These are phyloP conservation scores for Rhizomys pruinosus DNA, from an alignment of 2,113 vertebrate species.

Conservation along the genomic window DNA sequence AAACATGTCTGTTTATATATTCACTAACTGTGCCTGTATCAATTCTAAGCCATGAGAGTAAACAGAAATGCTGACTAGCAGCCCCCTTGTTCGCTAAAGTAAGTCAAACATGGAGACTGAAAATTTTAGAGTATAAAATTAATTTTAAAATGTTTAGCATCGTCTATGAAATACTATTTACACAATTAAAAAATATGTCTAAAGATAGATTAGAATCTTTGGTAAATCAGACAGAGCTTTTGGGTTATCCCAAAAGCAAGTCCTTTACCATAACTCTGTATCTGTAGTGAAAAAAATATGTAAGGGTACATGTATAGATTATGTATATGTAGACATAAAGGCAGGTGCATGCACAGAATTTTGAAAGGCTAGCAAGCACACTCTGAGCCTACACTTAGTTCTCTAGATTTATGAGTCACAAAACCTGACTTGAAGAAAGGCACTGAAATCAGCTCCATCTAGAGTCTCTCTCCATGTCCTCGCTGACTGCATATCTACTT, in stretches of 20 bases:
- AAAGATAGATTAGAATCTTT: too few species aligned
- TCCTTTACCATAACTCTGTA: background rate
- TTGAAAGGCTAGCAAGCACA: background rate
- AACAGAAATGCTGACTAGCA: background rate
- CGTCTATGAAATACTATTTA: conserved; percentile 19
- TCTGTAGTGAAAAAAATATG: background rate
- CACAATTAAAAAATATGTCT: background rate
- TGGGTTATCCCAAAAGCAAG: too few species aligned
- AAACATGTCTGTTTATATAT: background rate
- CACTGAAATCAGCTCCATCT: background rate
- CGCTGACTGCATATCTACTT: background rate
- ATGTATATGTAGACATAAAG: background rate
- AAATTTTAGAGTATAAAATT: conserved; percentile 20
- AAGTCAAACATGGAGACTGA: conserved; percentile 24
- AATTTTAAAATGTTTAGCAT: conserved; percentile 23
- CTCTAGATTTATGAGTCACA: background rate
- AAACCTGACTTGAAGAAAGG: background rate
- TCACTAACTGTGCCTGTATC: conserved; percentile 30
- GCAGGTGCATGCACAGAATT: background rate
- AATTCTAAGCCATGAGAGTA: conserved; percentile 27
- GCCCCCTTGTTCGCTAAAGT: conserved; percentile 17
- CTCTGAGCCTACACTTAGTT: background rate
- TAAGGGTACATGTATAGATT: background rate
- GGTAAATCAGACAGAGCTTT: too few species aligned
- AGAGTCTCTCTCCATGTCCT: background rate